Conservation (phyloP, 2,797 vertebrate genomes). For the Lepus oiostolus region DNA sequence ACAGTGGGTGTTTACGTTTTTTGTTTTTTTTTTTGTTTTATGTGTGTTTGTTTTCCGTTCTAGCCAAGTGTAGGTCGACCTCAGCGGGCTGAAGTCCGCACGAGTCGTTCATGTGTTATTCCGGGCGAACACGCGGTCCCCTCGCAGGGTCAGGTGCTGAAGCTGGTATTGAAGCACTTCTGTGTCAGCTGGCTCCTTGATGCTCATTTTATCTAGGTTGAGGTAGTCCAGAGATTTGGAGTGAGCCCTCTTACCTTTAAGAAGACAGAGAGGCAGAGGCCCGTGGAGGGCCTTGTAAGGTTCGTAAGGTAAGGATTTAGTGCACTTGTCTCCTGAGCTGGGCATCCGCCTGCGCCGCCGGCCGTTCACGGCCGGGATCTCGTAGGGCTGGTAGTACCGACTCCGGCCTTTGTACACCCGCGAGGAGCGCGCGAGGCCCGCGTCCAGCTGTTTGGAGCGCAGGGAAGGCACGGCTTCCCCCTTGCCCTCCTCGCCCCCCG, state of each 20-base stretch:
- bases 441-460: conserved; percentile 91
- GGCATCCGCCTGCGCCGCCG: conserved; percentile 94
- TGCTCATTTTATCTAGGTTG: conserved; percentile 97
- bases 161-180: conserved; percentile 97
- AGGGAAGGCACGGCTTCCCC: conserved; percentile 88
- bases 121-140: conserved; percentile 94
- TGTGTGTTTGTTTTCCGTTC: conserved; percentile 6
- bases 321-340: conserved; percentile 95
- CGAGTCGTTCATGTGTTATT: conserved; percentile 93
- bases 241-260: conserved; percentile 95
- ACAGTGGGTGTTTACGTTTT: conserved; percentile 74
- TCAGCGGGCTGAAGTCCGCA: conserved; percentile 51
- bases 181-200: conserved; percentile 96
- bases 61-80: conserved; percentile 78
- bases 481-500: conserved; percentile 90
- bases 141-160: conserved; percentile 96
- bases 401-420: conserved; percentile 93
- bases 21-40: too few species aligned
- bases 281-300: conserved; percentile 92
- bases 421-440: conserved; percentile 92
- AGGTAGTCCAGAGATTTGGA: conserved; percentile 99
- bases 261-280: conserved; percentile 95
- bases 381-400: conserved; percentile 97
- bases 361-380: conserved; percentile 95
- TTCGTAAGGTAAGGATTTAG: conserved; percentile 92